A percentile compares a stretch with the other conserved stretches of the same genome.
Evolutionary conservation across 2,888 invertebrate genomes (phyloP).

Genomic region (Epinotia brunnichana): DNA sequence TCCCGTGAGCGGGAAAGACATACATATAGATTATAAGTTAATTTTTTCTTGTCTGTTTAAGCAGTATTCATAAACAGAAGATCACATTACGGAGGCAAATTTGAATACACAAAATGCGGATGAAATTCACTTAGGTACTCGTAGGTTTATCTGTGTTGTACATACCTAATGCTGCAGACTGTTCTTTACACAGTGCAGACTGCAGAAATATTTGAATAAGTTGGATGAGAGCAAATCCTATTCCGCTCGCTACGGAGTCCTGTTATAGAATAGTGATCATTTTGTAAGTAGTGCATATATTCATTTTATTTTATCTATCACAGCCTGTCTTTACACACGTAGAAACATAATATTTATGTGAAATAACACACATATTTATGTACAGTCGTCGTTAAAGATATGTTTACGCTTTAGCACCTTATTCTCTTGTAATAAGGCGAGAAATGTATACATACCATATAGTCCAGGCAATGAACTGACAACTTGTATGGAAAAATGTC

Average conservation of each 20-base stretch:
- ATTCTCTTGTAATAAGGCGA: too few relatives aligned
- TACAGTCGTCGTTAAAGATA: too few relatives aligned
- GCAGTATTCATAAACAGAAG: background rate
- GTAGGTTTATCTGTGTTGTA: background rate
- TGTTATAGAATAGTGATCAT: constrained; percentile 10
- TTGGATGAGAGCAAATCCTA: background rate
- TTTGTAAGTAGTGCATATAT: too few relatives aligned
- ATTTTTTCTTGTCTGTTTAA: background rate
- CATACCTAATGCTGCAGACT: background rate
- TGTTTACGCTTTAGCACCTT: too few relatives aligned
- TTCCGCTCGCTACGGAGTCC: background rate
- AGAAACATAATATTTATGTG: background rate
- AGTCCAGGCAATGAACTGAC: too few relatives aligned
- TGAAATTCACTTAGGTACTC: background rate
- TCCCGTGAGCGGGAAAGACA: too few relatives aligned
- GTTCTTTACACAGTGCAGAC: background rate
- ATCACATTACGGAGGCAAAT: background rate
- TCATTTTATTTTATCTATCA: too few relatives aligned
- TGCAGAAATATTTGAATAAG: constrained; percentile 12
- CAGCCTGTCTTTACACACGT: background rate
- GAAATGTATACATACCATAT: too few relatives aligned
- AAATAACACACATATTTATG: background rate
- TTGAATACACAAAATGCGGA: background rate
- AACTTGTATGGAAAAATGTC: too few relatives aligned
- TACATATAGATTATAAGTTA: too few relatives aligned